Evolutionary conservation across 2,888 invertebrate genomes (phyloP).

Genomic region (Euclidia mi): DNA sequence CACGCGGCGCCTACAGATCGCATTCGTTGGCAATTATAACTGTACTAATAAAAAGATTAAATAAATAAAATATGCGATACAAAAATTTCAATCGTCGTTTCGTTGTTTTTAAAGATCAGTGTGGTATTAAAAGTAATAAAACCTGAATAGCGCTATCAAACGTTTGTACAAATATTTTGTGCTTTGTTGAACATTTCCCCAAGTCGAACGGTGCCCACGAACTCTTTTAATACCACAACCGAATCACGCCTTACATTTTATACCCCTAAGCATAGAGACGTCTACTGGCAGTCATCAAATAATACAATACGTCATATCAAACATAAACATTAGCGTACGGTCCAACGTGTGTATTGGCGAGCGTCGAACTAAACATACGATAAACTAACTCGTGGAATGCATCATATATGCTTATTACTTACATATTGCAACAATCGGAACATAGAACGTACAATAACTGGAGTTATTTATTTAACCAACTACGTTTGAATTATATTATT

Average conservation of each 20-base stretch:
- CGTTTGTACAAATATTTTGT: background rate
- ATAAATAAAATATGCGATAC: conserved; percentile 36
- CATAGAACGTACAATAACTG: conserved; percentile 31
- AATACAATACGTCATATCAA: conserved; percentile 38
- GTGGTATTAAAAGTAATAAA: conserved; percentile 53
- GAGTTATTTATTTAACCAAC: conserved; percentile 45
- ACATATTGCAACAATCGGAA: conserved; percentile 34
- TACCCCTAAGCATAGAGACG: conserved; percentile 52
- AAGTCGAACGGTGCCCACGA: background rate
- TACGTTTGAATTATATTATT: conserved; percentile 33
- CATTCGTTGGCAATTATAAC: conserved; percentile 27
- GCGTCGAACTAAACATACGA: conserved; percentile 31
- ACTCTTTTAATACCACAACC: conserved; percentile 56
- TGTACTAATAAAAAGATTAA: conserved; percentile 35
- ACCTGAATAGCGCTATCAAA: too few relatives aligned
- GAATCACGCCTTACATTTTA: conserved; percentile 54
- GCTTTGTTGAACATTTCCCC: background rate
- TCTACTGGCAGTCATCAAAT: conserved; percentile 51
- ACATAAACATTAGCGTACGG: conserved; percentile 32
- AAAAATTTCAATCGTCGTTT: conserved; percentile 56
- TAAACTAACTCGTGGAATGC: conserved; percentile 30
- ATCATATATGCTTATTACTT: conserved; percentile 30
- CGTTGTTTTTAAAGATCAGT: conserved; percentile 61
- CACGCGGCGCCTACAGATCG: conserved; percentile 2
- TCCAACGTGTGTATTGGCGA: conserved; percentile 26